These are phyloP conservation scores for Agrotis exclamationis DNA, from an alignment of 2,888 invertebrate genomes.

Conservation along the genomic window DNA sequence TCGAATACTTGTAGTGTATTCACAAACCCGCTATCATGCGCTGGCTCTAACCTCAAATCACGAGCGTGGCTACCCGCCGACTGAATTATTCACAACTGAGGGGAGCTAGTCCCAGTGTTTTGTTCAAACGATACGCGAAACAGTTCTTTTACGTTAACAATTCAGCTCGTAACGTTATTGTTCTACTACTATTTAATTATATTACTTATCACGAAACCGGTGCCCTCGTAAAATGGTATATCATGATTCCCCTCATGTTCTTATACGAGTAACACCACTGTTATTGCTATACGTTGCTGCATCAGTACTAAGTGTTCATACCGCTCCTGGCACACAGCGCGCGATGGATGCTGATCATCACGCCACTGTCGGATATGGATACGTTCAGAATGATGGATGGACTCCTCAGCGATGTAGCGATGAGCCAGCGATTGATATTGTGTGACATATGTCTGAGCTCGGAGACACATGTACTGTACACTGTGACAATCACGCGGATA, in stretches of 20 bases:
- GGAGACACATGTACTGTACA: neutral
- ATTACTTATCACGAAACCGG: neutral
- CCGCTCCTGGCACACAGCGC: neutral
- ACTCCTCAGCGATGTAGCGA: constrained; percentile 6
- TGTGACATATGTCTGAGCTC: constrained; percentile 10
- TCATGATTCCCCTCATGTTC: neutral
- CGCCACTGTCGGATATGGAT: neutral
- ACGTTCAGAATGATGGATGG: constrained; percentile 27
- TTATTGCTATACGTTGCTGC: neutral
- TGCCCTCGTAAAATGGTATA: neutral
- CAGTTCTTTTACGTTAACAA: constrained; percentile 14
- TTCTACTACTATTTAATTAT: neutral
- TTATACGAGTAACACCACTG: neutral
- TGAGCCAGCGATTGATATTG: constrained; percentile 31
- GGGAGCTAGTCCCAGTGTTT: constrained; percentile 25
- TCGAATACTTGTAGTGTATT: neutral
- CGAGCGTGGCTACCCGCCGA: neutral
- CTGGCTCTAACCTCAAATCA: neutral
- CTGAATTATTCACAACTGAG: constrained; percentile 37
- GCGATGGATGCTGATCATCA: neutral
- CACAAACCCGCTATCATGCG: constrained; percentile 23
- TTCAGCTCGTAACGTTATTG: constrained; percentile 23
- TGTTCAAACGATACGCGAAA: neutral
- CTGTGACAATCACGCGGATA: neutral
- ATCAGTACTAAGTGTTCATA: neutral